phyloP scores from a whole-genome alignment of 2,113 vertebrate genomes.

The Turnix velox region DNA sequence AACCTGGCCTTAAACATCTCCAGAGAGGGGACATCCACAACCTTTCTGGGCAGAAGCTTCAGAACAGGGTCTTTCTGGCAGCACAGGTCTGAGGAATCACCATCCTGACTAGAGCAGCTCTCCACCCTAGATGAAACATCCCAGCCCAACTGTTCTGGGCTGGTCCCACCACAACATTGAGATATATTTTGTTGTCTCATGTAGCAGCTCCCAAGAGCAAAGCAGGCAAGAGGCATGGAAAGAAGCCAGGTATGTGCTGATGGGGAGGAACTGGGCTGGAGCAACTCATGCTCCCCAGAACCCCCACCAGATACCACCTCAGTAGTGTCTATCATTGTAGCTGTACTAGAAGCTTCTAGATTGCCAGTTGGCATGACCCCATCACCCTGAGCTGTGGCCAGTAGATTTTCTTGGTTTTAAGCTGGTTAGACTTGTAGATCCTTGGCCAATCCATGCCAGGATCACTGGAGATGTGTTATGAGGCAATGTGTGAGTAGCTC shows the following conservation, averaged over 20 bases:
- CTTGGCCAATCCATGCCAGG: rapidly evolving
- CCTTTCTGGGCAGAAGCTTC: too few species aligned
- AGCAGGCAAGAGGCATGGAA: slow-evolving; percentile 20
- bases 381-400: rapidly evolving
- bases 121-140: background rate
- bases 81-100: background rate
- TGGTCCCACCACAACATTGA: background rate
- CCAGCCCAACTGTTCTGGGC: background rate
- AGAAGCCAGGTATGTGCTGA: slow-evolving; percentile 38
- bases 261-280: background rate
- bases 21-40: too few species aligned
- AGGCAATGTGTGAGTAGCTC: background rate
- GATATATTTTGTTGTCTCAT: background rate
- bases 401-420: background rate
- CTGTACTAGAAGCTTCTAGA: background rate
- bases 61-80: background rate
- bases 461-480: rapidly evolving
- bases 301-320: background rate
- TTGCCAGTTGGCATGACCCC: background rate
- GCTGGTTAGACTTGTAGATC: background rate
- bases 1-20: too few species aligned
- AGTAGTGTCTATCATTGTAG: rapidly evolving
- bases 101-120: background rate
- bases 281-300: background rate
- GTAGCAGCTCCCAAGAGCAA: slow-evolving; percentile 48